Conservation (phyloP, 2,113 vertebrate species). For the Geococcyx californianus region DNA sequence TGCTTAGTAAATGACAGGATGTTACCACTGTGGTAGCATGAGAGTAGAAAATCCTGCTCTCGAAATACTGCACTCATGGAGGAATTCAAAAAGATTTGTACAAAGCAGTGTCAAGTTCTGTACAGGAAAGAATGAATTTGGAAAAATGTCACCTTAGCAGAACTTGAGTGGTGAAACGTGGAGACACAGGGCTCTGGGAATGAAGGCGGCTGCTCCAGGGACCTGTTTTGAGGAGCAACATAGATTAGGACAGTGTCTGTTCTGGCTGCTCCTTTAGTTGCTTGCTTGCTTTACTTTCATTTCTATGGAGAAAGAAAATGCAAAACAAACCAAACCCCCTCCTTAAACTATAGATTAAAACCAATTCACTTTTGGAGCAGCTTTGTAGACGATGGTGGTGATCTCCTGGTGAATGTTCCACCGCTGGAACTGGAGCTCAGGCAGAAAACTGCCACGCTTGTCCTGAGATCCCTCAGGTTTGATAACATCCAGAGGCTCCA, state of each 20-base stretch:
- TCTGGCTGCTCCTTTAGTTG: background rate
- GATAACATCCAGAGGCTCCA: background rate
- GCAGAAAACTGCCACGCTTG: background rate
- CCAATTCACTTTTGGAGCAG: background rate
- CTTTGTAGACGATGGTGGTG: background rate
- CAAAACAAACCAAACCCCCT: background rate
- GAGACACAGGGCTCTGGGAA: background rate
- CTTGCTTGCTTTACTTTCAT: background rate
- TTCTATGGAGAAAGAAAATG: background rate
- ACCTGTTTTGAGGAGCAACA: background rate
- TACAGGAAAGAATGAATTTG: background rate
- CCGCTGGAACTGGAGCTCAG: background rate
- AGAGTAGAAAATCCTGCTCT: background rate
- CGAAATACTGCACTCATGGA: fast-evolving
- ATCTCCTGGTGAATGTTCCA: background rate
- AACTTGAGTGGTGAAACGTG: background rate
- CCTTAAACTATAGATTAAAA: background rate
- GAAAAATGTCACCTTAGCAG: background rate
- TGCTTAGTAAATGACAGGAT: fast-evolving
- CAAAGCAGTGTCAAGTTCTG: background rate
- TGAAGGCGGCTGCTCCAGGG: background rate
- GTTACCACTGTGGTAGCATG: background rate
- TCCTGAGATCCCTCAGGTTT: background rate
- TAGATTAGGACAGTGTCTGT: background rate
- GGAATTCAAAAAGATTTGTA: background rate